Base-by-base conservation (phyloP, 2,888 invertebrate genomes). In the Ophion costatus region DNA sequence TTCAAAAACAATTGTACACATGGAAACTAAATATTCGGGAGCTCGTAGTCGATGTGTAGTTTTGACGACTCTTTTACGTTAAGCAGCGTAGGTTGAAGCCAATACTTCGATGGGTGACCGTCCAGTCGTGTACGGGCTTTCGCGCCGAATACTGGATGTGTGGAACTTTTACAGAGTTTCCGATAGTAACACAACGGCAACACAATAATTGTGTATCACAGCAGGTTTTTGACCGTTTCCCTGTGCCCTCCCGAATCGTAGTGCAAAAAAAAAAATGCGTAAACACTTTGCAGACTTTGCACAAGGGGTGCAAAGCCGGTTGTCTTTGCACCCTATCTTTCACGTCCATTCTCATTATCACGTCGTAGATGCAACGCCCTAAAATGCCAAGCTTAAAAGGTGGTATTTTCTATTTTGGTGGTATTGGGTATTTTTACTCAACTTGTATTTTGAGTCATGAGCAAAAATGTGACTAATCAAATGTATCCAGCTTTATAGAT, bases 261-360 rank as follows among this genome's bases (percentile, higher is more conserved):
- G 38, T 0, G 7, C 38, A 38, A 38, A 51, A 17, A 17, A 14
- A 51, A 51, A 51, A 51, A 17, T 51, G 17, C n/a, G 14, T 17
- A 17, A 51, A 5, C 5, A 17, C 51, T n/a, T n/a, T n/a, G n/a
- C n/a, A n/a, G n/a, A n/a, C n/a, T n/a, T n/a, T n/a, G n/a, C n/a
- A n/a, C n/a, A n/a, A n/a, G n/a, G n/a, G n/a, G n/a, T n/a, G n/a
- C n/a, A n/a, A n/a, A n/a, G 89, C 90, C 89, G 90, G 91, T 90
- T 92, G 92, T 92, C 92, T 92, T 92, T 91, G 90, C 91, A 88
- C 90, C 90, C 92, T 91, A 91, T 91, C 91, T 89, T 91, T 90
- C 89, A 89, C 91, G 91, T 90, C 91, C 90, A 91, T 92, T 92
- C 93, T 93, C 92, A 93, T 93, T 93, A 93, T 93, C 92, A 92